Conservation (phyloP, 2,113 vertebrate species). For the Gracilinanus agilis region DNA sequence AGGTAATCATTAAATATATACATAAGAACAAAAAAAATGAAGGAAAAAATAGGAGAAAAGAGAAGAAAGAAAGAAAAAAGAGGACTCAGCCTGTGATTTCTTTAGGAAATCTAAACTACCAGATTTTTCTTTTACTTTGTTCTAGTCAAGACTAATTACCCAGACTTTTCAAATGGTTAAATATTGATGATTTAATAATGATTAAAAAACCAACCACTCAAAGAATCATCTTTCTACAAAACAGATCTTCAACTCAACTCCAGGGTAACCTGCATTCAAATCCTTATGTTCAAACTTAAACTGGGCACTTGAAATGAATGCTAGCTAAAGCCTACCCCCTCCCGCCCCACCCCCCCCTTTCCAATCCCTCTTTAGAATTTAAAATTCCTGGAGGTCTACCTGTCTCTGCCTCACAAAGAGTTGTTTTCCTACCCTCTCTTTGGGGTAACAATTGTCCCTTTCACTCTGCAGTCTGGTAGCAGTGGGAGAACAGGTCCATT, state of each 20-base stretch:
- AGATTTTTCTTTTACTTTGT: background rate
- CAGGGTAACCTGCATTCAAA: background rate
- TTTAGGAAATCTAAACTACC: background rate
- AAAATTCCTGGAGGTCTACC: background rate
- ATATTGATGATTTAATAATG: too few species aligned
- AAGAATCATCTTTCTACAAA: background rate
- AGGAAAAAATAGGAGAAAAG: background rate
- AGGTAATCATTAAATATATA: background rate
- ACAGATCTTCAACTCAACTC: background rate
- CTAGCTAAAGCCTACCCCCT: background rate
- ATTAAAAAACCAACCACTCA: background rate
- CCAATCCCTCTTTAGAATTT: background rate
- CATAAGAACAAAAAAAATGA: background rate
- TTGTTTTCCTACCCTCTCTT: background rate
- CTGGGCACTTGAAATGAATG: background rate
- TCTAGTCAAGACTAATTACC: conserved; percentile 29
- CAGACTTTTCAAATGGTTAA: background rate
- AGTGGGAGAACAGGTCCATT: background rate
- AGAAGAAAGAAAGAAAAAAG: background rate
- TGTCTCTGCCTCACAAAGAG: background rate
- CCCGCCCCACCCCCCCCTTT: background rate
- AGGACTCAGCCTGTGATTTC: background rate
- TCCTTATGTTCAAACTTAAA: accelerated
- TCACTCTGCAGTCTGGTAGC: background rate
- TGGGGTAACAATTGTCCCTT: background rate